Base-by-base conservation (phyloP, 2,888 invertebrate genomes). In the Drosophila quasianomalipes region DNA sequence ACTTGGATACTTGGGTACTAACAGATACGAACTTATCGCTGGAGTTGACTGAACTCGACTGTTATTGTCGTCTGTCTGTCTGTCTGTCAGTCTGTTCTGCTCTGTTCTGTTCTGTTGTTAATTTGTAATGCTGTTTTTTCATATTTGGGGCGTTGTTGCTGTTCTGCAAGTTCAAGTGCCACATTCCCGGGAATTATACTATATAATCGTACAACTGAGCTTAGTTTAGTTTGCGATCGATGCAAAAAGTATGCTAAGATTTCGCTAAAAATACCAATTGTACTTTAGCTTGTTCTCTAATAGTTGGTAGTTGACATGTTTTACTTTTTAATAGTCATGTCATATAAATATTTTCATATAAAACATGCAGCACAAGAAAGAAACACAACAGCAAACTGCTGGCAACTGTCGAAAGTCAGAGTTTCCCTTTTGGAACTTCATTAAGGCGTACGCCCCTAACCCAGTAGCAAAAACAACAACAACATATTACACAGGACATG, bases 121-220 rank as follows among this genome's bases (percentile, higher is more conserved):
- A 55, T 54, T 53, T 28, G 49, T 55, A 47, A 30, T 62, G 55
- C 26, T 35, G 7, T 49, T 68, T 68, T 68, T 60, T 57, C 55
- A 75, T 85, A 78, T 89, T 89, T 89, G 85, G 82, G 84, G 84
- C 90, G 84, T 84, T 74, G 49, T 61, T 70, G 63, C 57, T 63
- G 55, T 44, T 60, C 52, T 71, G 54, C 70, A 85, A 88, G 85
- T 88, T 85, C 90, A 85, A 90, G 80, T 70, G 64, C 22, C 28
- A 26, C 33, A 33, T 58, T 58, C 44, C 44, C 10, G 22, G 4
- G 9, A 19, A 26, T 28, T 31, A 28, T 28, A 28, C 28, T 37
- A 37, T 52, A 22, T 54, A n/a, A 22, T 54, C 35, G 52, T 28
- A 26, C 22, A 44, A 65, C 10, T 41, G 10, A 16, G n/a, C 28